Conservation (phyloP, 2,888 invertebrate species). For the Hydraecia micacea region DNA sequence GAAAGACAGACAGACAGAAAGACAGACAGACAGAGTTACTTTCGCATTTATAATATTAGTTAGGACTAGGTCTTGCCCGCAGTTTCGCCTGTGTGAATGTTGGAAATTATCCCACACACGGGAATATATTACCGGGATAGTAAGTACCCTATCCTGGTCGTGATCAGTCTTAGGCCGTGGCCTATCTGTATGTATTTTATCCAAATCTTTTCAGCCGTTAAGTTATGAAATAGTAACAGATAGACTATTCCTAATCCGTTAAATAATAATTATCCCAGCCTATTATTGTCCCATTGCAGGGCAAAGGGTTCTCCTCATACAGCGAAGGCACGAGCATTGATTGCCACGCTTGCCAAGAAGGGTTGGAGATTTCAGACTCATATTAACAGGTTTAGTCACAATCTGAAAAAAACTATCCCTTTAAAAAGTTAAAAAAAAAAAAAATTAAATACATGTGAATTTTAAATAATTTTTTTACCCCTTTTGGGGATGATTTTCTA, state of each 20-base stretch:
- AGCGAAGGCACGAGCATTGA: neutral
- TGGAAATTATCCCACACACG: neutral
- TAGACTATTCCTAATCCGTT: neutral
- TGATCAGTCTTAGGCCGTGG: too few species aligned
- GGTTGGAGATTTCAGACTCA: neutral
- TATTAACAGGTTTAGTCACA: neutral
- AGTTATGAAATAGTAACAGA: neutral
- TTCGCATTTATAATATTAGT: too few species aligned
- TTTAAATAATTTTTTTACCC: too few species aligned
- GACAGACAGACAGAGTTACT: too few species aligned
- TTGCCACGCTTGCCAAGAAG: neutral
- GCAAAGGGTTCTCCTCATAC: neutral
- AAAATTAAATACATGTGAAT: too few species aligned
- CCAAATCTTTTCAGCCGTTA: neutral
- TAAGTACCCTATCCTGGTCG: neutral
- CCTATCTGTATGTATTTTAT: neutral
- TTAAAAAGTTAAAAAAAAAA: neutral
- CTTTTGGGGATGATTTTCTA: too few species aligned
- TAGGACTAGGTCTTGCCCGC: neutral
- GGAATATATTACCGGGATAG: neutral
- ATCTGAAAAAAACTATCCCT: neutral
- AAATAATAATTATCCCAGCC: neutral
- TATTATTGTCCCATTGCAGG: neutral
- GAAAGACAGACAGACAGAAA: too few species aligned
- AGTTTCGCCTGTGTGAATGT: neutral